Conservation (phyloP, 2,888 invertebrate genomes). For the Thecocarcelia acutangulata region DNA sequence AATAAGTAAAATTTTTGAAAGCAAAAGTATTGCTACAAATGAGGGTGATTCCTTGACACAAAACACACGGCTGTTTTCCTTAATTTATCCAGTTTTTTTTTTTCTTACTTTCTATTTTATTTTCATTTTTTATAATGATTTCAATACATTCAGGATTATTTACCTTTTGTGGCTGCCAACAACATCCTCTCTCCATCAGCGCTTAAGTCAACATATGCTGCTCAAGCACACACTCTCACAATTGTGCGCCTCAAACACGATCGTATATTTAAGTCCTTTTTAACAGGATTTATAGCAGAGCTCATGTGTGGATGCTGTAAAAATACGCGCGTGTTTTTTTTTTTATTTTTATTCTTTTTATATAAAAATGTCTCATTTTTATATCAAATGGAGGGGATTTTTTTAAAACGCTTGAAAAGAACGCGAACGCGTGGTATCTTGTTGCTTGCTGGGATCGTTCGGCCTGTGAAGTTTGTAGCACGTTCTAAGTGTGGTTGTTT, state of each 20-base stretch:
- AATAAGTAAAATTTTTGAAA: neutral
- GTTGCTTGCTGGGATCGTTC: constrained; percentile 57
- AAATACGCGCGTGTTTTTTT: constrained; percentile 59
- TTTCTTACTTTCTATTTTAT: constrained; percentile 6
- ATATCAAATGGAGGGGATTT: constrained; percentile 65
- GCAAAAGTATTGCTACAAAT: constrained; percentile 14
- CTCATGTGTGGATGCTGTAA: constrained; percentile 14
- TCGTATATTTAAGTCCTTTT: constrained; percentile 31
- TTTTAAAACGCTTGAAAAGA: constrained; percentile 16
- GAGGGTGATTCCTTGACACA: constrained; percentile 65
- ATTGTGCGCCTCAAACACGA: neutral
- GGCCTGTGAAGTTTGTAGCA: constrained; percentile 35
- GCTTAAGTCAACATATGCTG: constrained; percentile 55
- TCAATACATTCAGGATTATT: constrained; percentile 57
- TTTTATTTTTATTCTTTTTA: too few species aligned
- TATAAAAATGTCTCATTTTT: constrained; percentile 68
- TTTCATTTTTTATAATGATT: constrained; percentile 31
- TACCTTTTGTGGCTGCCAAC: constrained; percentile 63
- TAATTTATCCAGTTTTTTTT: constrained; percentile 8
- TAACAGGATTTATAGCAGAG: neutral
- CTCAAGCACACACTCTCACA: constrained; percentile 16
- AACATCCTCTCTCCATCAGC: constrained; percentile 55
- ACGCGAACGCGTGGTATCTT: constrained; percentile 59
- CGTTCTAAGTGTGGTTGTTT: constrained; percentile 54
- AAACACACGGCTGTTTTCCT: constrained; percentile 66